A percentile compares a stretch with the other conserved stretches of the same genome.
phyloP scores from a whole-genome alignment of 2,113 vertebrate genomes.

The Chlorodrepanis virens region DNA sequence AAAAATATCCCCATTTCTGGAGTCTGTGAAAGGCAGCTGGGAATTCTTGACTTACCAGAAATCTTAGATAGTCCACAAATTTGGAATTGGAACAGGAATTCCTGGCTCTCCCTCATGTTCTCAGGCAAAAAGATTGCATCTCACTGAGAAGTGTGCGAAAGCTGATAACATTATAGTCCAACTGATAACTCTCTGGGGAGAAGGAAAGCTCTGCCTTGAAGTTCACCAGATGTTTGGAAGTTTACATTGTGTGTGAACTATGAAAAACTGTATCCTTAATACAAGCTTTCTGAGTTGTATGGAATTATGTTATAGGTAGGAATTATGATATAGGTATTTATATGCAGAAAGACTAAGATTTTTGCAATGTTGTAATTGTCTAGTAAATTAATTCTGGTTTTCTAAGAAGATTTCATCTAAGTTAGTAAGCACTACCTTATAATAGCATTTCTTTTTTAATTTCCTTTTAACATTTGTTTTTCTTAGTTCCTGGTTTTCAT shows the following conservation, averaged over 20 bases:
- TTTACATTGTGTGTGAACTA: background rate
- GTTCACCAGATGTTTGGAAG: conserved; percentile 53
- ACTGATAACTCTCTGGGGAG: conserved; percentile 26
- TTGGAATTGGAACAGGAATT: conserved; percentile 48
- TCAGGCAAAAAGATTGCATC: conserved; percentile 30
- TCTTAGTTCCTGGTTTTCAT: background rate
- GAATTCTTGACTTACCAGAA: conserved; percentile 32
- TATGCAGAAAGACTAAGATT: background rate
- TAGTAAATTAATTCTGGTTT: background rate
- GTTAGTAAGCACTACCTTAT: background rate
- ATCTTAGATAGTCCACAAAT: conserved; percentile 6
- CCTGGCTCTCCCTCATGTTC: conserved; percentile 32
- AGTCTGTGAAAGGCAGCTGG: conserved; percentile 7
- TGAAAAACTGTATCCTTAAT: background rate
- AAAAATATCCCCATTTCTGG: background rate
- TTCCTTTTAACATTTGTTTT: background rate
- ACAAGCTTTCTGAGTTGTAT: background rate
- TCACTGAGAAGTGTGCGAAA: conserved; percentile 19
- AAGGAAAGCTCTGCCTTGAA: conserved; percentile 19
- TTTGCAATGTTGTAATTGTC: background rate
- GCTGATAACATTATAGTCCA: conserved; percentile 51
- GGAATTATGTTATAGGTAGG: background rate
- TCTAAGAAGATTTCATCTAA: background rate
- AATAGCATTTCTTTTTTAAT: background rate
- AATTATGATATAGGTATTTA: background rate